Percentiles rank a stretch among this genome's conserved stretches.
Conservation (phyloP, 1,140 invertebrate genomes). For the Centruroides sculpturatus region DNA sequence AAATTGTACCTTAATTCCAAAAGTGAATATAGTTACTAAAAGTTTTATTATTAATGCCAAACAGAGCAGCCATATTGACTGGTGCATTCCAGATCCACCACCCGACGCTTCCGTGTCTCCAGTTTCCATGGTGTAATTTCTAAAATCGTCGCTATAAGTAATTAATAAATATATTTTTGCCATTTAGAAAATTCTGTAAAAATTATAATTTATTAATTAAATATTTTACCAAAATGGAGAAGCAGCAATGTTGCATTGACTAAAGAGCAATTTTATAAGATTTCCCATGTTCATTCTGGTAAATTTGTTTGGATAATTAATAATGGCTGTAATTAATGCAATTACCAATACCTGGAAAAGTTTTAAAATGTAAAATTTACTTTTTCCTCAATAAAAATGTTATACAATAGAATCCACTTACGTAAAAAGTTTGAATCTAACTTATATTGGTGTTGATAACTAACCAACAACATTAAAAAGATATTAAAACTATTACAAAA, state of each 20-base stretch:
- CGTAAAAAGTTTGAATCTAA: constrained; percentile 34
- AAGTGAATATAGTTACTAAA: not conserved
- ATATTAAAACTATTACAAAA: no score
- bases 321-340: constrained; percentile 79
- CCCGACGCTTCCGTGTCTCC: constrained; percentile 43
- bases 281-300: constrained; percentile 93
- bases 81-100: constrained; percentile 69
- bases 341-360: constrained; percentile 54
- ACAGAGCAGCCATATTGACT: constrained; percentile 79
- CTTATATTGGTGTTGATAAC: constrained; percentile 78
- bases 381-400: no score
- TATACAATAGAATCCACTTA: not conserved
- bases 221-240: constrained; percentile 61
- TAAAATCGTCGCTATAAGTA: constrained; percentile 52
- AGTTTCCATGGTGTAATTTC: constrained; percentile 67
- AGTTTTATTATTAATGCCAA: constrained; percentile 23
- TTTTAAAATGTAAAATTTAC: no score
- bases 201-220: no score
- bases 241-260: constrained; percentile 82
- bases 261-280: constrained; percentile 88
- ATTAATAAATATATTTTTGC: constrained; percentile 24
- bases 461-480: constrained; percentile 52
- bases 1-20: not conserved
- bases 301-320: constrained; percentile 94
- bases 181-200: no score